Conservation (phyloP, 2,888 invertebrate genomes). For the Nephrocerus scutellatus region DNA sequence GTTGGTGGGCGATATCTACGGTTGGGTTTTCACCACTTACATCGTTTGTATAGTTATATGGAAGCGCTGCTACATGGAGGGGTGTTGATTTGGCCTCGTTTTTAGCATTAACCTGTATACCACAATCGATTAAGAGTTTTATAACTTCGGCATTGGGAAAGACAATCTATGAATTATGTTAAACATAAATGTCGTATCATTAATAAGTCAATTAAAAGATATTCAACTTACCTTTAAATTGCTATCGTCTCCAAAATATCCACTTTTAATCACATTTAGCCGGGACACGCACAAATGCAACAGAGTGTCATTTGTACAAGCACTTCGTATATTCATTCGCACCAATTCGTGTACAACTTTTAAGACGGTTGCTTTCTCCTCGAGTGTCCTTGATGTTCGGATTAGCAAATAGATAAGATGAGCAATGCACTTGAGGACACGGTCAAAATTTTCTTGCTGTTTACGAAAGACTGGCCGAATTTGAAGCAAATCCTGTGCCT, state of each 20-base stretch:
- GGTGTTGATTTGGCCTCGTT: conserved; percentile 73
- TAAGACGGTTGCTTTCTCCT: conserved; percentile 49
- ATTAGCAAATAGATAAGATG: conserved; percentile 66
- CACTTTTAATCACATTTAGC: conserved; percentile 69
- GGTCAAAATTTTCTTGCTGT: conserved; percentile 76
- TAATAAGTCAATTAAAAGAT: conserved; percentile 7
- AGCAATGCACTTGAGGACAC: conserved; percentile 69
- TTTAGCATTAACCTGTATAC: conserved; percentile 67
- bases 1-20: too few species aligned
- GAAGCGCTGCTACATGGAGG: conserved; percentile 70
- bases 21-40: conserved; percentile 50
- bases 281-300: conserved; percentile 77
- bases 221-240: conserved; percentile 45
- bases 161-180: conserved; percentile 51
- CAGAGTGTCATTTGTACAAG: conserved; percentile 68
- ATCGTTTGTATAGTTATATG: conserved; percentile 65
- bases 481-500: conserved; percentile 50
- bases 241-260: conserved; percentile 66
- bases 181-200: too few species aligned
- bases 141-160: conserved; percentile 68
- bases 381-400: conserved; percentile 52
- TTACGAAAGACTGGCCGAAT: conserved; percentile 65
- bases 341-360: conserved; percentile 48
- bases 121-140: conserved; percentile 66
- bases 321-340: conserved; percentile 60